Evolutionary conservation across 2,113 vertebrate species (phyloP).

Genomic region (Heteronetta atricapilla): DNA sequence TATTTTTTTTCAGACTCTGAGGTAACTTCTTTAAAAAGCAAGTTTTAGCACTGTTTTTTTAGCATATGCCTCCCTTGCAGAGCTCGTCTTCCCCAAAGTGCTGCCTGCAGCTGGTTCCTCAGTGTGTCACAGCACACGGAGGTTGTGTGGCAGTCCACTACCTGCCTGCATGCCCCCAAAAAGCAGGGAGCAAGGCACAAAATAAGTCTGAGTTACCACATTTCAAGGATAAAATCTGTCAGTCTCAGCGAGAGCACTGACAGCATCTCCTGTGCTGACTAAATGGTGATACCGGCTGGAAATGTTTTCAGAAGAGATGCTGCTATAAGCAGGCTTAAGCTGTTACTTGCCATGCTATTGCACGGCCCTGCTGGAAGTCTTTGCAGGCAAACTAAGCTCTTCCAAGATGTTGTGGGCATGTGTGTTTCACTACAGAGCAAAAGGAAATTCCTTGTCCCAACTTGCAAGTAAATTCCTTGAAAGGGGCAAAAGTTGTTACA

Average conservation of each 20-base stretch:
- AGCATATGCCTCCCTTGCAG: background rate
- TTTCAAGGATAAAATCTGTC: background rate
- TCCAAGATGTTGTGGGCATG: background rate
- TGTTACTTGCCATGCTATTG: background rate
- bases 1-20: background rate
- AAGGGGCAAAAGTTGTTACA: background rate
- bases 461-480: background rate
- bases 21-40: background rate
- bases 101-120: background rate
- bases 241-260: background rate
- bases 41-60: background rate
- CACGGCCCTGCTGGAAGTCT: conserved; percentile 1
- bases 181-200: background rate
- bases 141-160: background rate
- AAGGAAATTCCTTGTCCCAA: background rate
- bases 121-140: fast-evolving
- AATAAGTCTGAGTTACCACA: background rate
- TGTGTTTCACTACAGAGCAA: background rate
- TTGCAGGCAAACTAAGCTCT: background rate
- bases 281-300: background rate
- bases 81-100: background rate
- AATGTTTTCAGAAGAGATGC: background rate
- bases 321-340: conserved; percentile 24
- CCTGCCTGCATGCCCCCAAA: background rate
- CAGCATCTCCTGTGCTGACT: conserved; percentile 1